Percentiles rank a stretch among this genome's conserved stretches.
phyloP scores from a whole-genome alignment of 2,888 invertebrate genomes.

The Bembecia ichneumoniformis region DNA sequence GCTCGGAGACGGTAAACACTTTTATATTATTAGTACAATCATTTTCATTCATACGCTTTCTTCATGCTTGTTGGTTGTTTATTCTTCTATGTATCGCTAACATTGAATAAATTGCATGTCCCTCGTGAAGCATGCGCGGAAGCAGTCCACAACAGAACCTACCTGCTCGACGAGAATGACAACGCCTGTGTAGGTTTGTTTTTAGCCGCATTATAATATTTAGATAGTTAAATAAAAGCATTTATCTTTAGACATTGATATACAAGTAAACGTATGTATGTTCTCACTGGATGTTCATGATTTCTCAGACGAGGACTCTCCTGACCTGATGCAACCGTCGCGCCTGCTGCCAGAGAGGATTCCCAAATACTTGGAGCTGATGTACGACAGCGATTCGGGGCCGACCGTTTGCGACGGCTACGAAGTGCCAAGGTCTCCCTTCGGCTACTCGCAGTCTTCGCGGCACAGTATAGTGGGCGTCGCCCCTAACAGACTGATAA shows the following conservation, averaged over 20 bases:
- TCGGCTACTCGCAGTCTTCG: conserved; percentile 37
- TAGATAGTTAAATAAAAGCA: too few relatives aligned
- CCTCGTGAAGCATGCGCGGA: conserved; percentile 58
- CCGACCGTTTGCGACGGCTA: conserved; percentile 70
- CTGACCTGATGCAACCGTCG: conserved; percentile 59
- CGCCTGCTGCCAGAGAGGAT: conserved; percentile 43
- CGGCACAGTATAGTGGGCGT: conserved; percentile 59
- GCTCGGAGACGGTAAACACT: conserved; percentile 46
- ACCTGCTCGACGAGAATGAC: conserved; percentile 83
- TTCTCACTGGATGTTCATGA: neutral
- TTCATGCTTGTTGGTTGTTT: neutral
- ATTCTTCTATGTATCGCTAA: conserved; percentile 22
- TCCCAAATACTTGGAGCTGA: conserved; percentile 78
- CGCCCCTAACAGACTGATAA: conserved; percentile 47
- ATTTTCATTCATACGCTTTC: neutral
- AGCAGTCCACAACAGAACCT: conserved; percentile 84
- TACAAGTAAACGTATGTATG: neutral
- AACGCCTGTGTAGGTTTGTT: conserved; percentile 71
- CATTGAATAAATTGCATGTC: conserved; percentile 35
- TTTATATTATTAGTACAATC: neutral
- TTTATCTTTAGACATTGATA: too few relatives aligned
- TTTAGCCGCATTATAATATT: conserved; percentile 11
- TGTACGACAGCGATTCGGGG: conserved; percentile 71
- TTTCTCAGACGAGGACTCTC: conserved; percentile 49
- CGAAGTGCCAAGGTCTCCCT: conserved; percentile 71